These are phyloP conservation scores for Ennomos fuscantarius DNA, from an alignment of 2,888 invertebrate species.

Conservation along the genomic window DNA sequence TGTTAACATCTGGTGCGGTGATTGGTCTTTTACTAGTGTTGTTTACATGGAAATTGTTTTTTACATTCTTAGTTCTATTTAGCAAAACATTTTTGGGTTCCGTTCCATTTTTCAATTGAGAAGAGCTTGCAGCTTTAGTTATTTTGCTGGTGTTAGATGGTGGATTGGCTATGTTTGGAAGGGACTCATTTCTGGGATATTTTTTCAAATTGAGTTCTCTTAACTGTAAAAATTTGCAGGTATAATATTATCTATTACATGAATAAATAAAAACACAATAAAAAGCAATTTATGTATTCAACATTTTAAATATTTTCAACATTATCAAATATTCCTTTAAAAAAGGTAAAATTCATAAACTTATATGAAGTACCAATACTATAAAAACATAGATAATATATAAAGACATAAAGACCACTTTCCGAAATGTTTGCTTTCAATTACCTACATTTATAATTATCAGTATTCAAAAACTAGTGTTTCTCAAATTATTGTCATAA, in stretches of 20 bases:
- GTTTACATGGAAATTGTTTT: constrained; percentile 50
- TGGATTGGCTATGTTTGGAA: constrained; percentile 22
- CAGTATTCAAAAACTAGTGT: too few relatives aligned
- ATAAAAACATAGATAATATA: too few relatives aligned
- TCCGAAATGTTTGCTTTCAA: too few relatives aligned
- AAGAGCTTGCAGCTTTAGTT: constrained; percentile 9
- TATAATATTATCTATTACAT: too few relatives aligned
- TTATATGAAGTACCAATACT: too few relatives aligned
- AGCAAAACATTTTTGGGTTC: constrained; percentile 12
- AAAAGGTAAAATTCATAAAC: too few relatives aligned
- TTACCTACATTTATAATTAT: neutral
- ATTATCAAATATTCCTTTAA: too few relatives aligned
- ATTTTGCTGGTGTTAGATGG: constrained; percentile 15
- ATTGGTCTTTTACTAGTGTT: constrained; percentile 47
- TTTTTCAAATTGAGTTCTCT: constrained; percentile 70
- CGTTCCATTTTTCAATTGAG: constrained; percentile 26
- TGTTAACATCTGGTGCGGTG: constrained; percentile 40
- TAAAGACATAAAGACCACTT: too few relatives aligned
- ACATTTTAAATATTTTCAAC: too few relatives aligned
- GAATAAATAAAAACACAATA: too few relatives aligned
- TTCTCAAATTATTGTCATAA: too few relatives aligned
- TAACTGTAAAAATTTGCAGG: constrained; percentile 56
- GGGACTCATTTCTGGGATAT: constrained; percentile 51
- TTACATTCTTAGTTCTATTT: constrained; percentile 24
- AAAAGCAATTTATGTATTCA: too few relatives aligned